Base-by-base conservation (phyloP, 2,797 vertebrate species). In the Poecile montanus region DNA sequence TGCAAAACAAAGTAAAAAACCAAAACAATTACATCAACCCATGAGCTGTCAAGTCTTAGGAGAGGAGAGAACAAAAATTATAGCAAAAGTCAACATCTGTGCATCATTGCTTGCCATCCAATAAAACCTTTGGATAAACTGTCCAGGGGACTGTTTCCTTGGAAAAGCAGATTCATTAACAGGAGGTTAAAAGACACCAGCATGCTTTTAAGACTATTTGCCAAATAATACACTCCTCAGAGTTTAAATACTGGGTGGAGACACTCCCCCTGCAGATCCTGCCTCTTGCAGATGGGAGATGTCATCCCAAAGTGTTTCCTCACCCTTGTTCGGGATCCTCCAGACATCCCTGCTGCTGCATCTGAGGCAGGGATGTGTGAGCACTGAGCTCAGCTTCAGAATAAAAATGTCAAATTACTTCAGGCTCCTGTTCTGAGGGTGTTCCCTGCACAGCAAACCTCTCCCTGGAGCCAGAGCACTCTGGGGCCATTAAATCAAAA, bases 1-100 rank as follows among this genome's bases (percentile, higher is more conserved):
- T 82, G 93, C 90, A 84, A 94, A 84, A 44, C 61, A 58, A 81
- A 82, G 56, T 8, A 42, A 56, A 40, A 68, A 15, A 7, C 10
- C 10, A 34, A 60, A 81, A 92, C 94, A 96, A 93, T 90, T 60
- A 88, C 86, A 94, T 76, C 93, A 91, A 95, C 60, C 91, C 93
- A 67, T 54, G 78, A 91, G 85, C 95, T 80, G 71, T 95, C 93
- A 61, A 86, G 88, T 85, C 74, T 92, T 89, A 54, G 62, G 81
- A 65, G 47, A 70, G 92, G 89, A 90, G 6, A 83, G 58, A 89
- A 85, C 67, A 89, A 86, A 88, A 90, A 89, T 21, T 47, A 54
- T 13, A 32, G 26, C 76, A 60, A 76, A 91, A 89, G 23, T 79
- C 88, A 91, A 91, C 0, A 29, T 77, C 57, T 94, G 95, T 91